A percentile compares a stretch with the other conserved stretches of the same genome.
These are phyloP conservation scores for Uloborus diversus DNA, from an alignment of 1,140 invertebrate species.

Conservation along the genomic window DNA sequence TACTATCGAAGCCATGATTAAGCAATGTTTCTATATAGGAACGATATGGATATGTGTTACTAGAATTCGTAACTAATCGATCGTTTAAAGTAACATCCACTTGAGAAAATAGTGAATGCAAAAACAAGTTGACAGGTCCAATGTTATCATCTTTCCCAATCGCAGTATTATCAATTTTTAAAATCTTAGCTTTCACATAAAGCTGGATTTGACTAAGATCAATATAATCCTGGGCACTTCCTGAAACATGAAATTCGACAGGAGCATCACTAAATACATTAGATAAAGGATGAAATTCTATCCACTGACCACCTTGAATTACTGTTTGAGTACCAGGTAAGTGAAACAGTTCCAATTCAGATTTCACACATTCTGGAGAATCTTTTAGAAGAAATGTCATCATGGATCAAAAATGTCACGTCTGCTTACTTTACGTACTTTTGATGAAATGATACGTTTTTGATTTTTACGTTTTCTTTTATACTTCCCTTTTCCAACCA, in stretches of 20 bases:
- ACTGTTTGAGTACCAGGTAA: conserved; percentile 2
- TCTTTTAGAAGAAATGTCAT: background rate
- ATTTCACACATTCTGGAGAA: conserved; percentile 14
- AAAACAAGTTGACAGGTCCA: conserved; percentile 24
- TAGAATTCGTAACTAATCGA: background rate
- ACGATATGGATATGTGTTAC: conserved; percentile 4
- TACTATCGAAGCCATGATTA: background rate
- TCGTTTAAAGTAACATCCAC: background rate
- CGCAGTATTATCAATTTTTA: background rate
- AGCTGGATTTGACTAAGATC: background rate
- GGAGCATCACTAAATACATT: no score
- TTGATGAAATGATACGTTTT: background rate
- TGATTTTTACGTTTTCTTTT: conserved; percentile 4
- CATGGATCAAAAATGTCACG: background rate
- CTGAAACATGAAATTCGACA: conserved; percentile 10
- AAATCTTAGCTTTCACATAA: conserved; percentile 4
- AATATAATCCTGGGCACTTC: background rate
- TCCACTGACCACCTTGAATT: background rate
- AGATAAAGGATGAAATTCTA: background rate
- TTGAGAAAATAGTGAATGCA: conserved; percentile 38
- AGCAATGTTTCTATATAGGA: background rate
- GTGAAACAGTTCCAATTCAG: background rate
- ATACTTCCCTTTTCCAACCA: conserved; percentile 7
- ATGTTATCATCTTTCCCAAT: background rate
- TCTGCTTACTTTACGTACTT: background rate